These are phyloP conservation scores for Listrodromus nycthemerus DNA, from an alignment of 2,888 invertebrate species.

Conservation along the genomic window DNA sequence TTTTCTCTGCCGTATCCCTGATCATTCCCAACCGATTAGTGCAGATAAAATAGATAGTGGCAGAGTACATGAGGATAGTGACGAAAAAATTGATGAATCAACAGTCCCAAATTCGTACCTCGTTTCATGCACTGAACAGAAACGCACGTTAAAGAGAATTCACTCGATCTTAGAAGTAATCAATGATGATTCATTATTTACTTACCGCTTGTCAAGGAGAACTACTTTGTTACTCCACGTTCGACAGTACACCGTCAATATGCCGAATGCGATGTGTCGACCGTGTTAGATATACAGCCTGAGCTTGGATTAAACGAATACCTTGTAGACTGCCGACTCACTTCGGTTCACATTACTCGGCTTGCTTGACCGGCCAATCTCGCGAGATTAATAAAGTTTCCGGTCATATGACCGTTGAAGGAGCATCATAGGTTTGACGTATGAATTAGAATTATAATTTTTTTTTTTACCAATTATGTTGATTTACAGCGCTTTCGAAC, in stretches of 20 bases:
- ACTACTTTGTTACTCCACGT: conserved; percentile 11
- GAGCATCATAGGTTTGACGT: not conserved
- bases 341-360: not conserved
- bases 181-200: conserved; percentile 4
- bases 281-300: not conserved
- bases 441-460: not conserved
- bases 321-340: not conserved
- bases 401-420: conserved; percentile 6
- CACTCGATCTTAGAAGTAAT: not conserved
- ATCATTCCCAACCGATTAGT: not conserved
- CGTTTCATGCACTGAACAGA: not conserved
- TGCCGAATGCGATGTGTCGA: conserved; percentile 11
- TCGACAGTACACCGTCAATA: conserved; percentile 3
- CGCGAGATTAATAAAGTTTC: not conserved
- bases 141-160: not conserved
- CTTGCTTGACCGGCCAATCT: not conserved
- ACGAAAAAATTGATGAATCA: conserved; percentile 17
- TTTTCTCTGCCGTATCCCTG: not conserved
- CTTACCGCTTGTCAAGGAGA: conserved; percentile 41
- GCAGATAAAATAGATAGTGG: conserved; percentile 17
- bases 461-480: not conserved
- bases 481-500: too few species aligned
- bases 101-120: not conserved
- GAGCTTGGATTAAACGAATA: not conserved
- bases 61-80: not conserved